A percentile compares a stretch with the other conserved stretches of the same genome.
Evolutionary conservation across 2,888 invertebrate species (phyloP).

Genomic region (Callosobruchus maculatus): DNA sequence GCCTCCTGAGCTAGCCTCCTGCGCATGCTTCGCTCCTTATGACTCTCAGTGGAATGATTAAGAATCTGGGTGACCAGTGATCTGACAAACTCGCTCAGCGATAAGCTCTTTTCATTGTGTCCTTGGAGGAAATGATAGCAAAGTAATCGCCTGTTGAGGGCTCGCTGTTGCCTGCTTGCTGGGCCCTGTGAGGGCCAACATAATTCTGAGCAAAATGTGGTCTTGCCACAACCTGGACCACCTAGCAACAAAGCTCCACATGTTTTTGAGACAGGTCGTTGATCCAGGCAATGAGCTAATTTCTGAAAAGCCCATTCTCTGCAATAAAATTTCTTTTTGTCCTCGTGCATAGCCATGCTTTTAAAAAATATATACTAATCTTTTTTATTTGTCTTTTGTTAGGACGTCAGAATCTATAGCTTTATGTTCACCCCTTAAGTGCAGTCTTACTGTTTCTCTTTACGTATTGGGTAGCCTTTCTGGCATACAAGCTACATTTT

Average conservation of each 20-base stretch:
- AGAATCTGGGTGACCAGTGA: conserved; percentile 82
- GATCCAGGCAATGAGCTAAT: conserved; percentile 86
- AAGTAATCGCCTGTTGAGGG: conserved; percentile 73
- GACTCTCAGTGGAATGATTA: conserved; percentile 60
- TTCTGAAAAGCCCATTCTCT: conserved; percentile 96
- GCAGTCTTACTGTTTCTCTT: conserved; percentile 29
- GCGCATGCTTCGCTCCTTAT: conserved; percentile 48
- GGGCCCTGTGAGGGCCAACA: conserved; percentile 67
- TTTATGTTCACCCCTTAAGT: conserved; percentile 18
- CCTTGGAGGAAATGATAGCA: conserved; percentile 88
- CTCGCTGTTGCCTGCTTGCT: conserved; percentile 65
- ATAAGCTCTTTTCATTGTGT: conserved; percentile 79
- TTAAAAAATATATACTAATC: not conserved
- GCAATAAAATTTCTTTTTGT: conserved; percentile 78
- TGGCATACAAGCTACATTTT: conserved; percentile 24
- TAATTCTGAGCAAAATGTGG: conserved; percentile 80
- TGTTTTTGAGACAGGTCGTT: conserved; percentile 77
- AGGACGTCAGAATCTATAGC: conserved; percentile 24
- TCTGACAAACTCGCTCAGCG: conserved; percentile 80
- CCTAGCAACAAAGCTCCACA: conserved; percentile 84
- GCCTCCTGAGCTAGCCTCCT: conserved; percentile 39
- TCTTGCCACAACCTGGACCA: conserved; percentile 93
- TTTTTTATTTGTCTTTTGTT: conserved; percentile 27
- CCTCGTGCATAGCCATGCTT: conserved; percentile 48
- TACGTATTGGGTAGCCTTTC: conserved; percentile 21